A percentile compares a stretch with the other conserved stretches of the same genome.
Conservation (phyloP, 2,113 vertebrate genomes). For the Clupea harengus region DNA sequence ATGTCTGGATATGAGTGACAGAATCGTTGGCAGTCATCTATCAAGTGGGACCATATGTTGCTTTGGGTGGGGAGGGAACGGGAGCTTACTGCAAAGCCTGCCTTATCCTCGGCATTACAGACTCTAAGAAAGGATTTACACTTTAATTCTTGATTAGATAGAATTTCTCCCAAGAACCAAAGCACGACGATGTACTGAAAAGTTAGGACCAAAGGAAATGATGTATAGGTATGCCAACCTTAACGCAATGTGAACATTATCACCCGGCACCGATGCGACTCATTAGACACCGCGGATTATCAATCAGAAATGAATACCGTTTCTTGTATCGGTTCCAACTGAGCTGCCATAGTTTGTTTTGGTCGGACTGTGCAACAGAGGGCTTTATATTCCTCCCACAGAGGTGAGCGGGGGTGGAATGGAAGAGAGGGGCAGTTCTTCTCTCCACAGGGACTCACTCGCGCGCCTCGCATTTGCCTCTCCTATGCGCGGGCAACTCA, state of each 20-base stretch:
- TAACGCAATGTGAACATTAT: constrained; percentile 39
- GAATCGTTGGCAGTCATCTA: constrained; percentile 61
- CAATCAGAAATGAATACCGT: constrained; percentile 68
- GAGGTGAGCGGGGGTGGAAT: constrained; percentile 31
- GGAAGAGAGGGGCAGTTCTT: background rate
- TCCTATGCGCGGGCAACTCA: constrained; percentile 44
- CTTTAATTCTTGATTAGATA: constrained; percentile 80
- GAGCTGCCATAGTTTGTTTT: constrained; percentile 45
- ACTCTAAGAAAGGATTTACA: constrained; percentile 79
- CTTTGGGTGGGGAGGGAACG: constrained; percentile 59
- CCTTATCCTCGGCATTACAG: constrained; percentile 76
- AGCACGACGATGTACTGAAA: constrained; percentile 58
- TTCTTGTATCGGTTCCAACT: constrained; percentile 50
- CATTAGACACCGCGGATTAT: constrained; percentile 67
- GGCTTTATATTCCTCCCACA: constrained; percentile 10
- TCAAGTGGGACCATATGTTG: constrained; percentile 72
- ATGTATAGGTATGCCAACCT: constrained; percentile 21
- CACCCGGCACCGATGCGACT: constrained; percentile 56
- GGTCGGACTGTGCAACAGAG: constrained; percentile 26
- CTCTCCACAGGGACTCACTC: constrained; percentile 27
- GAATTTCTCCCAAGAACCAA: constrained; percentile 66
- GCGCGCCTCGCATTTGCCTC: constrained; percentile 22
- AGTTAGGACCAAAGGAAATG: constrained; percentile 46
- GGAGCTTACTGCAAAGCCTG: constrained; percentile 74
- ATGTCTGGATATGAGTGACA: constrained; percentile 63